Base-by-base conservation (phyloP, 2,113 vertebrate species). In the Leiothrix lutea region DNA sequence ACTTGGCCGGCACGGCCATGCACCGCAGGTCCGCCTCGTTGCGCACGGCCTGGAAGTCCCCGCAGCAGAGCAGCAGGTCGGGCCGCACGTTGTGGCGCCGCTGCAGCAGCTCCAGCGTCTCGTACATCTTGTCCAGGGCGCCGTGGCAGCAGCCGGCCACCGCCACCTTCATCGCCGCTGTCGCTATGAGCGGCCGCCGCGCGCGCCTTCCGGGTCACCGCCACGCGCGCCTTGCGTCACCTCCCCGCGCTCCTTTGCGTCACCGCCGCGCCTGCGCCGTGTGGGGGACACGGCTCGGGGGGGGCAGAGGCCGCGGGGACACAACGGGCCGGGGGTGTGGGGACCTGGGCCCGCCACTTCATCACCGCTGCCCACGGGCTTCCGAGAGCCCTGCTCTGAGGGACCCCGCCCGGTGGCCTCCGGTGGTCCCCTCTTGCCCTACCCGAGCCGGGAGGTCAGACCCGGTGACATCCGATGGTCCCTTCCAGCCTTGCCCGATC, bases 101-200 rank as follows among this genome's bases (percentile, higher is more conserved):
- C 96, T 99, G 98, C 91, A 99, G 94, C 82, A 98, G 98, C 81
- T 96, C 97, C 83, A 99, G 98, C 4, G 99, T 99, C 97, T 99
- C 99, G 23, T 99, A 99, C 95, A 99, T 98, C 96, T 99, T 99
- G 94, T 99, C 99, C 92, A 99, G 98, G 84, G 99, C 99, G 11
- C 99, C 99, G 62, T 99, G 99, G 96, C 99, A 99, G 90, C 99
- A 99, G 35, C 99, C 99, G 21, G 99, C 99, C 40, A 99, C 99
- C 13, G 99, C 99, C 82, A 99, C 98, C 97, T 99, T 99, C 99
- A 99, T 99, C 70, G 73, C 97, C 86, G 13, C 57, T 36, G 23
- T 48, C 11, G 2, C 14, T 28, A 2, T 8, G 61, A 60, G 47
- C 64, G 56, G 11, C 21, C 71, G 65, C 69, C 45, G 78, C 75